Conservation (phyloP, 2,888 invertebrate species). For the Leuctra nigra region DNA sequence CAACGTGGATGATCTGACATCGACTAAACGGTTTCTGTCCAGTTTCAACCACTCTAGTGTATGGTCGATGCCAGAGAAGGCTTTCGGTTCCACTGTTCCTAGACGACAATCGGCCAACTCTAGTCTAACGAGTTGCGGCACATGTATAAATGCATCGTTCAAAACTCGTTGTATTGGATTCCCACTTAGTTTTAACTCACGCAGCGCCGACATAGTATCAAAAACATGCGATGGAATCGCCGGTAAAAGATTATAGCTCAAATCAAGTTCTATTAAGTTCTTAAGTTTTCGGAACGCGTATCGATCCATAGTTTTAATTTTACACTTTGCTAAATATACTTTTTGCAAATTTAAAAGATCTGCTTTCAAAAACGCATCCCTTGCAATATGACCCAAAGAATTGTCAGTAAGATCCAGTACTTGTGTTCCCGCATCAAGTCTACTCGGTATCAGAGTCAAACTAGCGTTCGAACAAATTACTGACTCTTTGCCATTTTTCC, state of each 20-base stretch:
- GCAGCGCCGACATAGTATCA: conserved; percentile 61
- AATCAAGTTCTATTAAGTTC: conserved; percentile 74
- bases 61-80: conserved; percentile 63
- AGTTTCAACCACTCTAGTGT: conserved; percentile 70
- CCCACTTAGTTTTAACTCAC: conserved; percentile 65
- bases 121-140: conserved; percentile 59
- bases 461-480: conserved; percentile 72
- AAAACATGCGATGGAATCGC: conserved; percentile 67
- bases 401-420: conserved; percentile 72
- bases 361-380: conserved; percentile 66
- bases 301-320: conserved; percentile 59
- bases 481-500: conserved; percentile 82
- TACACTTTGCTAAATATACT: conserved; percentile 65
- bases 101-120: conserved; percentile 70
- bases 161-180: conserved; percentile 66
- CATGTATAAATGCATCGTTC: conserved; percentile 56
- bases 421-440: conserved; percentile 69
- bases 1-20: conserved; percentile 58
- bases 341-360: conserved; percentile 75
- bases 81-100: conserved; percentile 57
- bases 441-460: conserved; percentile 63
- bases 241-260: conserved; percentile 63
- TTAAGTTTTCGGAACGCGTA: conserved; percentile 70
- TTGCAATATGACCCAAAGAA: conserved; percentile 55
- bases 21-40: conserved; percentile 64